Base-by-base conservation (phyloP, 1,140 invertebrate species). In the Prorops nasuta region DNA sequence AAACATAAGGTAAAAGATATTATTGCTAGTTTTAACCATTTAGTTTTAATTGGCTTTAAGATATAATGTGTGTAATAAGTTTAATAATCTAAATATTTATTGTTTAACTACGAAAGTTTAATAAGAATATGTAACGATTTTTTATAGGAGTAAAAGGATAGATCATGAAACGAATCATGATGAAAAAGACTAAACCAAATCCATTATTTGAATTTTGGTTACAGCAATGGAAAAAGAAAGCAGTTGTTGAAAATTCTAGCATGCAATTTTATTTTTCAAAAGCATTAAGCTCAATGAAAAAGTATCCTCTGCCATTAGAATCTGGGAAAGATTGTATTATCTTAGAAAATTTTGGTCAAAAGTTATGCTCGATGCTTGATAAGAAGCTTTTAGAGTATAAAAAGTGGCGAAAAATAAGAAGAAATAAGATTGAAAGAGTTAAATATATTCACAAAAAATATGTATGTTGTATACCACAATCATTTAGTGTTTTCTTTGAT, bases 191-290 rank as follows among this genome's bases (percentile, higher is more conserved):
- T 1, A 60, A 35, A 9, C 86, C 92, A 1, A 97, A 96, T 82
- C 87, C 89, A 0, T 66, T 94, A 12, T 94, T 97, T 77, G 84
- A 87, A 54, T 69, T 83, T 55, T 96, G 93, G 92, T 60, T 97
- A 8, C 77, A 80, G 47, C 88, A 94, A 72, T 88, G 92, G 84
- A 80, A 82, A 60, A 77, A 87, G 49, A 83, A 92, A 66, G 91
- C 92, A 1, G 88, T 83, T 49, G 82, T 84, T 44, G 86, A 83
- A 37, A 87, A 89, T 62, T n/a, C n/a, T n/a, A n/a, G n/a, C n/a
- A 79, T 86, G 34, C 82, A 89, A 63, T 79, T 82, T 64, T 83
- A 80, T 47, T 87, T 90, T 64, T 77, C 74, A n/a, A 88, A 86
- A 72, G 93, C 93, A 3, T 69, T 96, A 12, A 66, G 78, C 40